Evolutionary conservation across 1,140 invertebrate species (phyloP), one percentile per base, ranked within the genome.

Genomic region (Bradynema listronoti): DNA sequence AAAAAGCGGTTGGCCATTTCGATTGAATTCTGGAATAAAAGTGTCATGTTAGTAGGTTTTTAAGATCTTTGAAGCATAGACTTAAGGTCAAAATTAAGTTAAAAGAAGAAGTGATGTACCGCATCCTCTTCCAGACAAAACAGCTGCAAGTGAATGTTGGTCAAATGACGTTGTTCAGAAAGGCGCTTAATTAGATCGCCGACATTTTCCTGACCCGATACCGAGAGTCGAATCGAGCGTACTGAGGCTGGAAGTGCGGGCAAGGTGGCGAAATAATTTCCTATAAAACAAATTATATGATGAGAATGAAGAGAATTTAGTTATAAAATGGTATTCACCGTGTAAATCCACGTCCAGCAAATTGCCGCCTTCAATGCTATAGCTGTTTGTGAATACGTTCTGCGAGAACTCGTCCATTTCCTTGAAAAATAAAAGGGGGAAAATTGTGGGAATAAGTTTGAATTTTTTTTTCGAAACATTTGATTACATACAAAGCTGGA

Each of bases 1-100:
- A 75, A 63, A 30, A 75, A 78, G 9, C 25, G 22, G 47, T 75
- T 75, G 3, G 72, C 72, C 11, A 63, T 63, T 43, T 75, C 75
- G 6, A 75, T 47, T 1, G 74, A 74, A 32, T 47, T 25, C 69
- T 76, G 42, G 34, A 72, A 66, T 11, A 27, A 5, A 42, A 43
- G 1, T 24, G 60, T 64, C 1, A 45, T 3, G 1, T 7, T 11
- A 45, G 19, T 9, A 29, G 30, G 3, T 22, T 5, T 2, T 0
- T 54, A 39, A 11, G 36, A 19, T 19, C 25, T 14, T 2, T 41
- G 22, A 58, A 58, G 16, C 14, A 52, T 22, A 58, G 0, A 11
- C 24, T 56, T 9, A 33, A 19, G 11, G 6, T 16, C 22, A 2
- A 25, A 29, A 14, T 19, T 14, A 61, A 64, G 19, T 32, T 16